Conservation (phyloP, 2,797 vertebrate species). For the Martes flavigula region DNA sequence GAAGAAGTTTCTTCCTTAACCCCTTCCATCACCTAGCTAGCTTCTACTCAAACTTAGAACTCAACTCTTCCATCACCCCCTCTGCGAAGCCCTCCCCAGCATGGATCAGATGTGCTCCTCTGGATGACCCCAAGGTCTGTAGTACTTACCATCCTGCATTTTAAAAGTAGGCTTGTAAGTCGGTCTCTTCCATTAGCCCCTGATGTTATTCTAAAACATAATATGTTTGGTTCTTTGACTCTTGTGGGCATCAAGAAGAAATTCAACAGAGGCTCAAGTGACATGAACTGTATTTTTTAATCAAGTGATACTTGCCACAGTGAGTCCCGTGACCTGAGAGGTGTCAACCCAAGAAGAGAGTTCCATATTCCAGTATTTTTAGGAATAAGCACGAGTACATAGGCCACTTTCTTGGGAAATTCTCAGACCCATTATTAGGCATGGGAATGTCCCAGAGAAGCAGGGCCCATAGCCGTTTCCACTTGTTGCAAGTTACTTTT, state of each 20-base stretch:
- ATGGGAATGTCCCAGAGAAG: neutral
- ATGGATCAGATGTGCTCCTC: neutral
- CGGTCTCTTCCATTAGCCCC: neutral
- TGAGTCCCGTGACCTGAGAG: neutral
- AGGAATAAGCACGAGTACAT: neutral
- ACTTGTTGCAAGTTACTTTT: neutral
- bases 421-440: accelerated
- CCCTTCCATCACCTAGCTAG: neutral
- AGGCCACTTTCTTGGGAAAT: neutral
- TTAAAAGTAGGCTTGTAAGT: neutral
- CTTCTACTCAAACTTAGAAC: neutral
- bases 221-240: neutral
- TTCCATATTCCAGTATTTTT: neutral
- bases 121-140: neutral
- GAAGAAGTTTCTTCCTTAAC: neutral
- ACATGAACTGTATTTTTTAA: neutral
- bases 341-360: neutral
- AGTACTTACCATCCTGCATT: neutral
- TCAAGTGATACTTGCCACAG: neutral
- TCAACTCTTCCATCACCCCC: neutral
- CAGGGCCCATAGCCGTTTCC: accelerated
- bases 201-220: neutral
- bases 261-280: neutral
- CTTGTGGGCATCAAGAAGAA: too few species aligned
- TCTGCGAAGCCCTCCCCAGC: neutral